Base-by-base conservation (phyloP, 2,797 vertebrate species). In the Distichodus sexfasciatus region DNA sequence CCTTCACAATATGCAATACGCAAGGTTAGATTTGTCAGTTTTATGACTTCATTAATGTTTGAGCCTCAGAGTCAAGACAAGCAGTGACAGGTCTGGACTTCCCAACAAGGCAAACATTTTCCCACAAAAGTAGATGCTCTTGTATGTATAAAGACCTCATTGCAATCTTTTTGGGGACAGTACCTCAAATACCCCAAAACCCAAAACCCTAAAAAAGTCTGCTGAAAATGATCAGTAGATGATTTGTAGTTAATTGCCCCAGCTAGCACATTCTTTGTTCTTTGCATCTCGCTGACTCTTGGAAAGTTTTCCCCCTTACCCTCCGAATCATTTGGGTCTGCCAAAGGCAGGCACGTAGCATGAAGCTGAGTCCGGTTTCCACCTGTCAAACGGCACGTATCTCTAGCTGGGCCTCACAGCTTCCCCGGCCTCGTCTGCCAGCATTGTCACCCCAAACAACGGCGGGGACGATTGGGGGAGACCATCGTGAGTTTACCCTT, bases 311-410 rank as follows among this genome's bases (percentile, higher is more conserved):
- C n/a, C 23, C 46, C 29, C 9, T 60, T 14, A 33, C 19, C 19
- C 41, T 72, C 6, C 53, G n/a, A 51, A 33, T 68, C 31, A 47
- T 59, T n/a, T 58, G 5, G 35, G 15, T 59, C 21, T 74, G 72
- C 66, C 66, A 74, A 64, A 41, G 69, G 62, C 43, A 57, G 28
- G 44, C 54, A 71, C 48, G 50, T 55, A 43, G 3, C 31, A 57
- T 19, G 24, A 14, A 14, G 14, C 44, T 0, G 12, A 3, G 3
- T n/a, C 33, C 53, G 46, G 41, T 61, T 51, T 54, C 72, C 70
- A 80, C 79, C 78, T 87, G 88, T 75, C 54, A 51, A 29, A 73
- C 59, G 36, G 82, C 89, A 91, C 87, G 84, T 88, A 90, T 67
- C 63, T 69, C 72, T 26, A 3, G 35, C 70, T 24, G 64, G 35